Conservation (phyloP, 2,113 vertebrate genomes). For the Turdus rufiventris region DNA sequence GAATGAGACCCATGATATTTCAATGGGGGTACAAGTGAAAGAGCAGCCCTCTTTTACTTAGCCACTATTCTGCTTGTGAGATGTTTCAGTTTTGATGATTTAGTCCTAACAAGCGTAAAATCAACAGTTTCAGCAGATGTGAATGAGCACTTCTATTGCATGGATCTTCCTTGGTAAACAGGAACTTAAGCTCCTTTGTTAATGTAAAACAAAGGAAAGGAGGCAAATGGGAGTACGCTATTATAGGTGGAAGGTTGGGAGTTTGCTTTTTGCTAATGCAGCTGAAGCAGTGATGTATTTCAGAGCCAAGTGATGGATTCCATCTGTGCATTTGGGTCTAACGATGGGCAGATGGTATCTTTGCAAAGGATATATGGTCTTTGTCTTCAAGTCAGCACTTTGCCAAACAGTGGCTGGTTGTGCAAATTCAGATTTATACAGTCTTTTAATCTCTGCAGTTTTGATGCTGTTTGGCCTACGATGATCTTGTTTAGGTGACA, state of each 20-base stretch:
- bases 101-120: background rate
- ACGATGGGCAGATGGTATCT: background rate
- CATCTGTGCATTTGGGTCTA: background rate
- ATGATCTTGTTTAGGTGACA: background rate
- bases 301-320: background rate
- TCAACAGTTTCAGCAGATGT: background rate
- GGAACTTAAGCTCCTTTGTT: background rate
- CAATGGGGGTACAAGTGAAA: background rate
- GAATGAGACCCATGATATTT: background rate
- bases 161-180: background rate
- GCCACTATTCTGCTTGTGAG: background rate
- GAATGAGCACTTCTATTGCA: background rate
- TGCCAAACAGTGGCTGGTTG: background rate
- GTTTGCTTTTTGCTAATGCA: background rate
- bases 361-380: background rate
- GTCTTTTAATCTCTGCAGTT: background rate
- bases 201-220: background rate
- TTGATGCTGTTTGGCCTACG: background rate
- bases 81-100: background rate
- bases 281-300: background rate
- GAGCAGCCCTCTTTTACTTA: background rate
- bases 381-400: background rate
- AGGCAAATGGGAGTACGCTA: background rate
- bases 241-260: background rate
- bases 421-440: background rate